Evolutionary conservation across 2,113 vertebrate species (phyloP), one percentile per base, ranked within the genome.

Genomic region (Notiomystis cincta): DNA sequence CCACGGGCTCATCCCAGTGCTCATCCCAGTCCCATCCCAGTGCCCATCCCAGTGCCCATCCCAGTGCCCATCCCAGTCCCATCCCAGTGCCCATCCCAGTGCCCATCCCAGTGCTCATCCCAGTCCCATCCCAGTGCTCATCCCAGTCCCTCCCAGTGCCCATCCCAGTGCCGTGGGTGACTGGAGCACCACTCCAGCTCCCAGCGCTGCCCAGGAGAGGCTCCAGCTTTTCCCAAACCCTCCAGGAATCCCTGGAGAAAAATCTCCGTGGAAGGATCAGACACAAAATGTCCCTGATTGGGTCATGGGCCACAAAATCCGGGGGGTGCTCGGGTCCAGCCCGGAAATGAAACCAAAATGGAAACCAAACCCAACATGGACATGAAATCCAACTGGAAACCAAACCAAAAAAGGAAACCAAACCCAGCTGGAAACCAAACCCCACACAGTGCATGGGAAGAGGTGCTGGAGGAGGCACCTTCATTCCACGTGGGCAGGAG

Each of bases 241-340:
- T 35, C 35, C 83, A 35, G 38, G 40, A 58, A 57, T 16, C 27
- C 57, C 53, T 8, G 7, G 0, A 25, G 53, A 15, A 48, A 72
- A 78, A 19, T 7, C n/a, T 20, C 23, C 1, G 9, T 21, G 66
- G 25, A 27, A 51, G 37, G 35, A 28, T 3, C 56, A 61, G 31
- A 25, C 9, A 15, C 8, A 5, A 57, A 82, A 27, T 8, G 2
- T 11, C n/a, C 48, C 12, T 0, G 4, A 5, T 3, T 1, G 5
- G 61, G 47, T 38, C 14, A 6, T 6, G 13, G 20, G 51, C 50
- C 60, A 57, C 28, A 53, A 18, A 57, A 15, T 15, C 31, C 0
- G 0, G 25, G 42, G 2, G 1, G 13, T 0, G 1, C 33, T 58
- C 0, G 0, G 17, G 24, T 2, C 33, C 37, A 33, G 17, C 9